These are phyloP conservation scores for Cryptocheilus praepositus DNA, from an alignment of 2,888 invertebrate genomes.

Conservation along the genomic window DNA sequence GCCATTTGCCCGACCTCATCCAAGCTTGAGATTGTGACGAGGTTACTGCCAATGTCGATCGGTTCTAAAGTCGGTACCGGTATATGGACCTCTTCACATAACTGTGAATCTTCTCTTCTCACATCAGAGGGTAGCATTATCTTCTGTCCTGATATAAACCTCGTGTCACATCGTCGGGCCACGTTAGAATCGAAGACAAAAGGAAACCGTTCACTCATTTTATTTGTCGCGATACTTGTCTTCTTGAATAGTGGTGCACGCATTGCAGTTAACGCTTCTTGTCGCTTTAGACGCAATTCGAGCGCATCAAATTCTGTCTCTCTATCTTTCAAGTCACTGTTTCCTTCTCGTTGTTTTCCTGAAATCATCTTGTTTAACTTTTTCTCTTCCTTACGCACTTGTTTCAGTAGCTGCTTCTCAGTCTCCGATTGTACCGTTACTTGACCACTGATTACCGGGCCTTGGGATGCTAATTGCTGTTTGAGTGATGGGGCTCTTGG, in stretches of 20 bases:
- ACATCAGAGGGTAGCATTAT: constrained; percentile 88
- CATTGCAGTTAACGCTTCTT: constrained; percentile 72
- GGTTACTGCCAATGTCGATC: constrained; percentile 79
- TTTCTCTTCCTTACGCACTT: constrained; percentile 90
- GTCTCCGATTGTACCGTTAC: constrained; percentile 90
- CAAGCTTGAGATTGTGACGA: constrained; percentile 80
- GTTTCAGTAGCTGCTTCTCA: constrained; percentile 86
- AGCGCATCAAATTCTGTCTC: constrained; percentile 76
- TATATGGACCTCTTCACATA: constrained; percentile 91
- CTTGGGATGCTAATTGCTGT: constrained; percentile 63
- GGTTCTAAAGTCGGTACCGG: constrained; percentile 82
- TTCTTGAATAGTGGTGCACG: constrained; percentile 76
- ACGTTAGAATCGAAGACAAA: constrained; percentile 91
- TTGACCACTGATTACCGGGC: constrained; percentile 82
- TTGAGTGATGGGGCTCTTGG: constrained; percentile 43
- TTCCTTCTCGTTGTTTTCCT: constrained; percentile 49
- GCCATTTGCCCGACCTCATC: constrained; percentile 91
- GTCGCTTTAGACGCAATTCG: constrained; percentile 77
- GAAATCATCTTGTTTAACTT: constrained; percentile 77
- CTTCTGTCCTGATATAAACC: constrained; percentile 87
- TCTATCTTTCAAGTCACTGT: constrained; percentile 69
- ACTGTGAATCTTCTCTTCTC: constrained; percentile 81
- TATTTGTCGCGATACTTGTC: constrained; percentile 57
- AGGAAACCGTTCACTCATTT: constrained; percentile 82
- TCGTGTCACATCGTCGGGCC: constrained; percentile 80